Evolutionary conservation across 2,113 vertebrate species (phyloP).

Genomic region (Microtus richardsoni): DNA sequence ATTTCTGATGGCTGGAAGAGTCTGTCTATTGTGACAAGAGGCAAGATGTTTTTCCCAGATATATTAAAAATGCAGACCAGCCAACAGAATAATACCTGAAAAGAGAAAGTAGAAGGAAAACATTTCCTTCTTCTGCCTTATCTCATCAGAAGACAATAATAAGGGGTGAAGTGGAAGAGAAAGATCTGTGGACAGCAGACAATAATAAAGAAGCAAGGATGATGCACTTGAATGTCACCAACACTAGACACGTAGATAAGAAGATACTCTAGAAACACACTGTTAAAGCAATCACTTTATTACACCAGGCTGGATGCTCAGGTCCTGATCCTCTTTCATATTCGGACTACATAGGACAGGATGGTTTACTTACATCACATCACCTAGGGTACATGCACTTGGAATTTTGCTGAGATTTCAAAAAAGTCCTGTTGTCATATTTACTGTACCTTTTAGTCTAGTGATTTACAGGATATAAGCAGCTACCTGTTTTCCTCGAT

Average conservation of each 20-base stretch:
- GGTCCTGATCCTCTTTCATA: not conserved
- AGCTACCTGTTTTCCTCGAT: not conserved
- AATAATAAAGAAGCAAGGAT: not conserved
- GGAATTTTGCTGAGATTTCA: not conserved
- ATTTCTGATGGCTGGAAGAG: not conserved
- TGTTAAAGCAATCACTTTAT: not conserved
- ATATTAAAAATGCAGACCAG: not conserved
- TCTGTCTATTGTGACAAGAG: not conserved
- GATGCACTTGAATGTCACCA: not conserved
- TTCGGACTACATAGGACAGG: not conserved
- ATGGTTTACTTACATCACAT: not conserved
- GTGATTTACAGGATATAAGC: not conserved
- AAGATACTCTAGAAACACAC: too few relatives aligned
- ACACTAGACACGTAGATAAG: not conserved
- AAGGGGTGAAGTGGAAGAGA: not conserved
- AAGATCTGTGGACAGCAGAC: not conserved
- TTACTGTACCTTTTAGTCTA: not conserved
- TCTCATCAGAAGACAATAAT: not conserved
- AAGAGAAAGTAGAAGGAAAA: not conserved
- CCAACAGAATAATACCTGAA: not conserved
- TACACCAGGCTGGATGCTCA: not conserved
- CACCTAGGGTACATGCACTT: not conserved
- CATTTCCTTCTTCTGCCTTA: not conserved
- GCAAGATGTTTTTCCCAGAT: not conserved
- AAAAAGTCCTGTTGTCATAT: not conserved